Base-by-base conservation (phyloP, 2,113 vertebrate genomes). In the Dicrurus megarhynchus region DNA sequence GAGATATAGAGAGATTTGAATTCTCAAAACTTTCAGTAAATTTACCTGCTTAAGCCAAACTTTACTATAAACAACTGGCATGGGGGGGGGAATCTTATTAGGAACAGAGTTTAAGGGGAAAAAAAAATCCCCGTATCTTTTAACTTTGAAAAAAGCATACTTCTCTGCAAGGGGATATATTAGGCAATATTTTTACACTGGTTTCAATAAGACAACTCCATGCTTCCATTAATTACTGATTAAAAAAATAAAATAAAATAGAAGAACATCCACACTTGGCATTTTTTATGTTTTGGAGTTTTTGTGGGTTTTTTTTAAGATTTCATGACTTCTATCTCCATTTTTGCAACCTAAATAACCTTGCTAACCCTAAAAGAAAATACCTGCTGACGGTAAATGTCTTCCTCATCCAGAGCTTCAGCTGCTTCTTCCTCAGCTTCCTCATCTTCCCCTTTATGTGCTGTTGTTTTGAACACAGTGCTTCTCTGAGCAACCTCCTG, bases 401-500 rank as follows among this genome's bases (percentile, higher is more conserved):
- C 97, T 49, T 98, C 98, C 52, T 98, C 98, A 18, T 98, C 97
- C 64, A 96, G 39, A 53, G 92, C 87, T 82, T 98, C 98, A 82
- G n/a, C 61, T 78, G 17, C 67, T 80, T 93, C 95, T 78, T 94
- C 97, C 35, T 97, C 97, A 14, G 24, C 46, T 70, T 93, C 95
- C 68, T 93, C 97, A 10, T 97, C 97, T 14, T 97, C 98, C 30
- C 96, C 97, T 78, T 98, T 98, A n/a, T 73, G 96, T 64, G 95
- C 26, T 89, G 97, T 97, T 11, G 98, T 98, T 91, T 97, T 98
- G 95, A 98, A 99, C 28, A 98, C 98, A 16, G 98, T 99, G 94
- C 94, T 99, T 97, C 99, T 98, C 76, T 98, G 98, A 89, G 99
- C 99, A 85, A 99, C 98, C 76, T 99, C 99, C 99, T 99, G 89